phyloP scores from a whole-genome alignment of 2,888 invertebrate species.

The Drosophila parthenogenetica region DNA sequence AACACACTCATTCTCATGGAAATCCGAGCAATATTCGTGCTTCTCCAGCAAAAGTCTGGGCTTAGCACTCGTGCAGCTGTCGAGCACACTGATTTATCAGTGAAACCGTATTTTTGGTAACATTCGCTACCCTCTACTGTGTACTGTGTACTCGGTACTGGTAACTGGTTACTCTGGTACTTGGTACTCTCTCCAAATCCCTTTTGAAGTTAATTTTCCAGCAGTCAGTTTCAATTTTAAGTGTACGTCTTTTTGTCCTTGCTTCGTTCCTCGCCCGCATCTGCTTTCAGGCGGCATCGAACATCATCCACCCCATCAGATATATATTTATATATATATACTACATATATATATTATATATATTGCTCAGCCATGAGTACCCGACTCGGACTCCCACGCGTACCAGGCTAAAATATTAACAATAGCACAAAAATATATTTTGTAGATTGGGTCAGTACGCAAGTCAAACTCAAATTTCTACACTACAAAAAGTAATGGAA shows the following conservation, averaged over 20 bases:
- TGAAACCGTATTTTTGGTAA: conserved; percentile 58
- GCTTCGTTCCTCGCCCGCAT: conserved; percentile 4
- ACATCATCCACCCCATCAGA: neutral
- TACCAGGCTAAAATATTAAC: neutral
- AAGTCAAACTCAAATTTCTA: neutral
- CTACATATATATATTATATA: neutral
- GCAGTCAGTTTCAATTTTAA: conserved; percentile 77
- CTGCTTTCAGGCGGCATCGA: conserved; percentile 21
- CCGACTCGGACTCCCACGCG: conserved; percentile 2
- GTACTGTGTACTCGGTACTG: neutral
- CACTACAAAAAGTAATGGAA: neutral
- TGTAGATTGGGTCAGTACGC: conserved; percentile 20
- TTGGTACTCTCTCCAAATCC: conserved; percentile 52
- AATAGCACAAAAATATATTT: conserved; percentile 17
- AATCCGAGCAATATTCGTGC: conserved; percentile 12
- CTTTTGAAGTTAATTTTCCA: conserved; percentile 78
- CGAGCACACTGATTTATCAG: conserved; percentile 69
- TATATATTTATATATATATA: neutral
- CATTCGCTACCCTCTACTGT: conserved; percentile 31
- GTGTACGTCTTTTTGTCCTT: conserved; percentile 40
- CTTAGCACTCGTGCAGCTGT: conserved; percentile 70
- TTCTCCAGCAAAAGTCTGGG: conserved; percentile 9
- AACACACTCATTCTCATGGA: conserved; percentile 46
- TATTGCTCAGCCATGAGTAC: conserved; percentile 18
- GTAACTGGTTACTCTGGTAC: neutral